Evolutionary conservation across 2,113 vertebrate species (phyloP), one percentile per base, ranked within the genome.

Genomic region (Smithornis capensis): DNA sequence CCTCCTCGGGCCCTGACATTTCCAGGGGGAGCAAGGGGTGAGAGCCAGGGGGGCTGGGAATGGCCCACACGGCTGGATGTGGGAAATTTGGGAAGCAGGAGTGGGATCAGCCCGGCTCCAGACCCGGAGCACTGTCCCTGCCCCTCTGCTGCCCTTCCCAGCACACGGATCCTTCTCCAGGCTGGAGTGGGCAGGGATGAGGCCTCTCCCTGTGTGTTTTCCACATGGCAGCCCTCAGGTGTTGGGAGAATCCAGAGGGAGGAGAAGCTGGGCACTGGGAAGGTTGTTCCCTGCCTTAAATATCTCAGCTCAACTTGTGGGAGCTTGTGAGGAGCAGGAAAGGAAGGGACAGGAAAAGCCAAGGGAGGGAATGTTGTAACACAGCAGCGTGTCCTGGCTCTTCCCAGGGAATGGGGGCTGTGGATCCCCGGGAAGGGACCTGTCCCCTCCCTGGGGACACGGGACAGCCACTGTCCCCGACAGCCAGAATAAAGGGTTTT

Each of bases 211-310:
- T 81, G 75, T 96, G 52, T 12, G 12, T 57, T 88, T 94, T 96
- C 97, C 97, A 96, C 96, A 91, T 95, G 74, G 94, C 97, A n/a
- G 94, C 89, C 38, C 88, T 87, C 60, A 94, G 93, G 93, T 77
- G 96, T 38, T 97, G 96, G 81, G 67, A 14, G 53, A 44, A 37
- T 16, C 28, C 4, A n/a, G 62, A 68, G 74, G 38, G 19, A 9
- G 44, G 59, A 50, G 60, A 25, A 57, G 19, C 0, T 2, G 6
- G 8, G 22, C 25, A 47, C 33, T 31, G 16, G 38, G 31, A 29
- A 16, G 70, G 31, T 18, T 18, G 56, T 35, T 76, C 40, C 12
- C 21, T 8, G n/a, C 63, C 42, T 60, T 68, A 56, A 90, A 42
- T 69, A 42, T 49, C 76, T 40, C 10, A 33, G 33, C 70, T 69